Evolutionary conservation across 1,140 invertebrate species (phyloP), one percentile per base, ranked within the genome.

Genomic region (Orchesella cincta): DNA sequence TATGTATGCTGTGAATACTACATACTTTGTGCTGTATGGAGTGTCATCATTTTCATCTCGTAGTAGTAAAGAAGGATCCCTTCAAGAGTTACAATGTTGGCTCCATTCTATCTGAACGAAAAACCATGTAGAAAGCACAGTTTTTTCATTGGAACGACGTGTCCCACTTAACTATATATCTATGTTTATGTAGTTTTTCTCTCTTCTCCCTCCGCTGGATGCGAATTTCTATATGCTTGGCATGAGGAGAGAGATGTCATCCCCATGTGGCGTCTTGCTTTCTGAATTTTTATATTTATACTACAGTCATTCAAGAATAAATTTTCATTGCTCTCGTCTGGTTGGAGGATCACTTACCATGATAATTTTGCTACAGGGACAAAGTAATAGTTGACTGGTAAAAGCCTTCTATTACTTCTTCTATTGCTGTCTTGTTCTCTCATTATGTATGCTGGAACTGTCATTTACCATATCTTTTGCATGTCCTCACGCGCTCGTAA

Each of bases 261-360:
- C 31, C 62, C 62, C 62, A 67, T 31, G 62, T 67, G 62, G 31
- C 62, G 62, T 67, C 31, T 67, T 67, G 8, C 23, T 67, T 33
- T 18, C 62, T 31, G 62, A 67, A 33, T 67, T 31, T 33, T 67
- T 67, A 31, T 67, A 57, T 20, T 57, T 57, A 57, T 26, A n/a
- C n/a, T 16, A 57, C 54, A 18, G 26, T 57, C 26, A 46, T 67
- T 67, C 12, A 67, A 29, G 31, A 67, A 29, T 67, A 67, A 67
- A 67, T 67, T 67, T 67, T 33, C 31, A 67, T 67, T 67, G 62
- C 62, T 29, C 33, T 29, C 33, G 29, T 3, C 62, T 33, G 62
- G 62, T 67, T 67, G 62, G 62, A 12, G 12, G 62, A 67, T 67
- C 62, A 67, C 62, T 67, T 67, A 67, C 62, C 31, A 67, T 31